phyloP scores from a whole-genome alignment of 2,113 vertebrate species.

The Anoplopoma fimbria region DNA sequence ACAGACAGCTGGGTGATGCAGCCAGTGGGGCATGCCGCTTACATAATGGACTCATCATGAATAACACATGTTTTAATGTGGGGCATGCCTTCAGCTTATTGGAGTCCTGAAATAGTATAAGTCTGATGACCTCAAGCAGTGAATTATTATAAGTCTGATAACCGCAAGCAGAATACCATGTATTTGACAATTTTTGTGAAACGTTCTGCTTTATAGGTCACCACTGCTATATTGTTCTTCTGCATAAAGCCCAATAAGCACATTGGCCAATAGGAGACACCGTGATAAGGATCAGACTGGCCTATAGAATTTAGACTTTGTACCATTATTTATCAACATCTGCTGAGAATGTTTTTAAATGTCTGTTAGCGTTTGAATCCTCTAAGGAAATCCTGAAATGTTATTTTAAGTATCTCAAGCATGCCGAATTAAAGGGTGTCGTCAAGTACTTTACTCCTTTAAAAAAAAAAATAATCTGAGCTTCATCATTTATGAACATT shows the following conservation, averaged over 20 bases:
- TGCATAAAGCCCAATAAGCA: not conserved
- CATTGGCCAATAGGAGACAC: not conserved
- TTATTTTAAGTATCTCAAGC: too few species aligned
- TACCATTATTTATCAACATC: not conserved
- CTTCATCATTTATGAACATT: too few species aligned
- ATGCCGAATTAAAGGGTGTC: not conserved
- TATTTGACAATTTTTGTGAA: not conserved
- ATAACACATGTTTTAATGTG: conserved; percentile 1
- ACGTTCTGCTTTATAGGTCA: not conserved
- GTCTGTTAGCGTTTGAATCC: not conserved
- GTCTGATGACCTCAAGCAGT: not conserved
- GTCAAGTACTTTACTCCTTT: too few species aligned
- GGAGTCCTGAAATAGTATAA: not conserved
- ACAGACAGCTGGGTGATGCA: conserved; percentile 7
- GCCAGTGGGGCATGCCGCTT: conserved; percentile 12
- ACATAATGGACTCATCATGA: conserved; percentile 32
- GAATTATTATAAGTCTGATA: not conserved
- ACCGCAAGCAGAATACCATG: not conserved
- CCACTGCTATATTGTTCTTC: accelerated
- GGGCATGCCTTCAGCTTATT: not conserved
- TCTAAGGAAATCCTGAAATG: not conserved
- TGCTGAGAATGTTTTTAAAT: not conserved
- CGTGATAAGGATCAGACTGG: not conserved
- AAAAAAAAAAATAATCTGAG: too few species aligned
- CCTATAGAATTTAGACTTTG: not conserved